phyloP scores from a whole-genome alignment of 1,140 invertebrate genomes.

The Euwallacea fornicatus region DNA sequence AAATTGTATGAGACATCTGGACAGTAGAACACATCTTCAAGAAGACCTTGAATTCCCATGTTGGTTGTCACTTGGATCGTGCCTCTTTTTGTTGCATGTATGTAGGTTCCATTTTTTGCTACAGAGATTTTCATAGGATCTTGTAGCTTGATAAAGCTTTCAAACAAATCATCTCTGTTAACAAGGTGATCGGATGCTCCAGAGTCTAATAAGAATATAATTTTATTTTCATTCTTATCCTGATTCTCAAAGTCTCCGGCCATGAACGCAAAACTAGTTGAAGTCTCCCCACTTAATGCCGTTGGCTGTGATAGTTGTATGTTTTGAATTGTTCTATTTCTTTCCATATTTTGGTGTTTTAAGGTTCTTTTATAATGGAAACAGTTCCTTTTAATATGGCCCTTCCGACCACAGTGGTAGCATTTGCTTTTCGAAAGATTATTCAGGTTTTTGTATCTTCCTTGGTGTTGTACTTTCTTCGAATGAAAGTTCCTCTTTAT shows the following conservation, averaged over 20 bases:
- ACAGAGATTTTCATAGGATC: slow-evolving; percentile 26
- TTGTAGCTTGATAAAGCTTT: no score
- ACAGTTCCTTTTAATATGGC: no score
- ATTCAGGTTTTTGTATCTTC: no score
- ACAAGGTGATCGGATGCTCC: slow-evolving; percentile 33
- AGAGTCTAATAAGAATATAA: slow-evolving; percentile 29
- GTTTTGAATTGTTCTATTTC: no score
- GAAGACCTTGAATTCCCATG: slow-evolving; percentile 8
- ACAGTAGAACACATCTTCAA: slow-evolving; percentile 27
- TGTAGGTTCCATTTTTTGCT: slow-evolving; percentile 20
- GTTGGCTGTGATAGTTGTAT: background rate
- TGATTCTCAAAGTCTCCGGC: background rate
- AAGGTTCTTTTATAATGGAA: no score
- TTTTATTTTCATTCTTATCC: slow-evolving; percentile 5
- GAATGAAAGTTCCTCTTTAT: no score
- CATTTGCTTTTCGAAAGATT: no score
- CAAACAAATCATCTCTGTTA: slow-evolving; percentile 16
- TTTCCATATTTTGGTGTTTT: no score
- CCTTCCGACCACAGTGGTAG: no score
- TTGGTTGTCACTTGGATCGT: slow-evolving; percentile 23
- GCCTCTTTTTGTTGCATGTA: slow-evolving; percentile 16
- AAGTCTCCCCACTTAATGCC: background rate
- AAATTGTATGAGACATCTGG: slow-evolving; percentile 43
- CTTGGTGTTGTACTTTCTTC: no score
- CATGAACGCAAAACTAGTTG: slow-evolving; percentile 15